Conservation (phyloP, 2,113 vertebrate species). For the Anser brachyrhynchus region DNA sequence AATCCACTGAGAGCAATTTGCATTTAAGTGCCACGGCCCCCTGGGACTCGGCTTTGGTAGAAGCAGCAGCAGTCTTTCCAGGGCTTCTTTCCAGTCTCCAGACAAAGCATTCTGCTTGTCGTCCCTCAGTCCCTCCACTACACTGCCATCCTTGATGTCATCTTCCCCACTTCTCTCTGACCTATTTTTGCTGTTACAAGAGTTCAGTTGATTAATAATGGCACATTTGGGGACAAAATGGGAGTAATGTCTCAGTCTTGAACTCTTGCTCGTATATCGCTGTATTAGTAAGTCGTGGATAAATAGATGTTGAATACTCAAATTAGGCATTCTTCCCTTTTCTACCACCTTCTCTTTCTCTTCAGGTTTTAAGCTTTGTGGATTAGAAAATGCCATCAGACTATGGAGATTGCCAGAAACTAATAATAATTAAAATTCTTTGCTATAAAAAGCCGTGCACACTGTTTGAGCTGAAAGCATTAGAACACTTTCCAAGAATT, state of each 20-base stretch:
- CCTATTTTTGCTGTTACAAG: background rate
- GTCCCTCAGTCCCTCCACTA: background rate
- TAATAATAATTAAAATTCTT: slow-evolving; percentile 59
- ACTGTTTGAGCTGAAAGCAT: slow-evolving; percentile 7
- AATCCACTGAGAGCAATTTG: background rate
- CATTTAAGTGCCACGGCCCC: background rate
- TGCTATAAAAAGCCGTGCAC: slow-evolving; percentile 17
- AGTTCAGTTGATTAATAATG: background rate
- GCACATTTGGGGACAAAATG: background rate
- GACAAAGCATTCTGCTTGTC: background rate
- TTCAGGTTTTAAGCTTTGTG: slow-evolving; percentile 47
- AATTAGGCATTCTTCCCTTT: slow-evolving; percentile 24
- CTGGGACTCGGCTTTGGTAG: background rate
- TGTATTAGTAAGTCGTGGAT: background rate
- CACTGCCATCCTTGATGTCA: rapidly evolving
- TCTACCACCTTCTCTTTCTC: slow-evolving; percentile 36
- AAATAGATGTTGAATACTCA: slow-evolving; percentile 4
- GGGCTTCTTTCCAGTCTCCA: background rate
- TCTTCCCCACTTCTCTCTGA: background rate
- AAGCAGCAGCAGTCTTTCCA: background rate
- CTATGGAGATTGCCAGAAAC: slow-evolving; percentile 48
- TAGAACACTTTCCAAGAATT: slow-evolving; percentile 62
- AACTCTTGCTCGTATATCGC: background rate
- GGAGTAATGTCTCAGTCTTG: background rate
- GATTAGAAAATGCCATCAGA: slow-evolving; percentile 44